phyloP scores from a whole-genome alignment of 1,140 invertebrate genomes.

The Cardiocondyla obscurior region DNA sequence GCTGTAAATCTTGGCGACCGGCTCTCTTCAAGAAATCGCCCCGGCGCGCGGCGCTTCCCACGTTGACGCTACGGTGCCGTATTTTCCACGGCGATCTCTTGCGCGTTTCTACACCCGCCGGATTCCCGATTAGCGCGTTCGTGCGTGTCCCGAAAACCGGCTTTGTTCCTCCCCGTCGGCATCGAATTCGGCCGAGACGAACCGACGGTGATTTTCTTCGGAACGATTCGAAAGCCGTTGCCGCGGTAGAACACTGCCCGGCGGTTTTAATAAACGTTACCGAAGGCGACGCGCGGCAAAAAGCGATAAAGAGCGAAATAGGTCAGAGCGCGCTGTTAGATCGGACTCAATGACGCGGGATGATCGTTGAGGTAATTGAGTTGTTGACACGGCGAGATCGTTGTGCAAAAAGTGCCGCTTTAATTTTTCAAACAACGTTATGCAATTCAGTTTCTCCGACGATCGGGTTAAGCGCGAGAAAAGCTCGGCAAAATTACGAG shows the following conservation, averaged over 20 bases:
- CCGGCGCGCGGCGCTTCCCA: conserved; percentile 39
- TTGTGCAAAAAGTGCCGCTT: neutral
- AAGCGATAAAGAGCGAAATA: conserved; percentile 33
- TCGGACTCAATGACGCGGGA: conserved; percentile 26
- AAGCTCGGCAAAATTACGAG: neutral
- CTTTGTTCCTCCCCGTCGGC: neutral
- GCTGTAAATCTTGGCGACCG: conserved; percentile 64
- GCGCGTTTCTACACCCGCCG: neutral
- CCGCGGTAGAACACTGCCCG: neutral
- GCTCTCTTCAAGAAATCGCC: conserved; percentile 55
- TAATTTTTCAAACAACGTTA: conserved; percentile 6
- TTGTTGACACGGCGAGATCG: conserved; percentile 21
- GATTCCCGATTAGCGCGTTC: neutral
- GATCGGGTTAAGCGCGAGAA: too few relatives aligned
- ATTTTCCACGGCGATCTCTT: conserved; percentile 29
- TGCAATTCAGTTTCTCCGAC: neutral
- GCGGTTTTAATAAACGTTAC: neutral
- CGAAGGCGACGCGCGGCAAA: conserved; percentile 4
- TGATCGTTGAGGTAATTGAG: conserved; percentile 51
- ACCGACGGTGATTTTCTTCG: neutral
- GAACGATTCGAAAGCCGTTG: neutral
- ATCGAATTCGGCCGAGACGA: neutral
- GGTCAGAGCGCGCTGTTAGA: conserved; percentile 18
- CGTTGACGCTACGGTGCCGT: neutral
- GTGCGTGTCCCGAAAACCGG: conserved; percentile 5